Conservation (phyloP, 2,797 vertebrate species). For the Catharus ustulatus region DNA sequence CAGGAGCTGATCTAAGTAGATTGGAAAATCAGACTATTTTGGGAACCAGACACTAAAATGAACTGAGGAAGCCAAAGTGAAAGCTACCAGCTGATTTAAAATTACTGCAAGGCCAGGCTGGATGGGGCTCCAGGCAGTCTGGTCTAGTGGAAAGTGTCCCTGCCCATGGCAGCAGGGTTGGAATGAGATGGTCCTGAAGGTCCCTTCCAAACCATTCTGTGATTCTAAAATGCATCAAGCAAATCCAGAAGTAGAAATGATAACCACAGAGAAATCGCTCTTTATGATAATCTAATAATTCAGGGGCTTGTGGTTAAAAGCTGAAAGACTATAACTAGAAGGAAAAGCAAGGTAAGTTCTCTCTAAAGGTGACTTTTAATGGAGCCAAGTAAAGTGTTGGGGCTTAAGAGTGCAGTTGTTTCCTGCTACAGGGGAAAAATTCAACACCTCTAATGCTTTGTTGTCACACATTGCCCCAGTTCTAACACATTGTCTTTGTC, state of each 20-base stretch:
- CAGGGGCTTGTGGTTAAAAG: not conserved
- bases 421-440: not conserved
- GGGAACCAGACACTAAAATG: not conserved
- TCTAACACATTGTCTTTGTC: constrained; percentile 43
- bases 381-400: not conserved
- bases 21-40: not conserved
- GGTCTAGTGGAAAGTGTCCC: not conserved
- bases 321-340: not conserved
- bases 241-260: not conserved
- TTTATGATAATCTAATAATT: not conserved
- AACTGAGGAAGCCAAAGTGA: not conserved
- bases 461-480: not conserved
- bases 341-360: not conserved
- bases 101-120: not conserved
- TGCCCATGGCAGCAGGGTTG: not conserved
- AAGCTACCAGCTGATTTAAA: not conserved
- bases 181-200: not conserved
- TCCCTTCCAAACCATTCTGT: not conserved
- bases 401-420: not conserved
- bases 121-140: not conserved
- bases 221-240: not conserved
- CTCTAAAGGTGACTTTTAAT: not conserved
- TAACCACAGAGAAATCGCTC: not conserved
- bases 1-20: not conserved
- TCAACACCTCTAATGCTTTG: not conserved